These are phyloP conservation scores for Cetoscarus ocellatus DNA, from an alignment of 2,797 vertebrate species.

Conservation along the genomic window DNA sequence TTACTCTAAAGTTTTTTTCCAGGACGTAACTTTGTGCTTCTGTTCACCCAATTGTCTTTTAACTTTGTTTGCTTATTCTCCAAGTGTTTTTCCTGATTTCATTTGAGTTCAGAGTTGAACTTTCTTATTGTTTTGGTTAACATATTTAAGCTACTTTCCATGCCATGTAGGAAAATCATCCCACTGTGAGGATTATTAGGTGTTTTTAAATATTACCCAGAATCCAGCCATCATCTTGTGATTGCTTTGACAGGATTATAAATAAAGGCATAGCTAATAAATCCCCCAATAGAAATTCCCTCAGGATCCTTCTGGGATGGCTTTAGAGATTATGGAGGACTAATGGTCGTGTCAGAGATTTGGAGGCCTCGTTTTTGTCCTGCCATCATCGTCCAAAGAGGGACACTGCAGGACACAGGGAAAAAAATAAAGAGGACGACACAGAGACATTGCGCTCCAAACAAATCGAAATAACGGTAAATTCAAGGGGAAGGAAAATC, in stretches of 20 bases:
- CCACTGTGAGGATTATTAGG: not conserved
- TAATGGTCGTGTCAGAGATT: slow-evolving; percentile 32
- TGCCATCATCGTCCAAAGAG: slow-evolving; percentile 12
- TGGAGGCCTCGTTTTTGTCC: slow-evolving; percentile 10
- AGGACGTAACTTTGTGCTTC: too few relatives aligned
- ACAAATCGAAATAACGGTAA: too few relatives aligned
- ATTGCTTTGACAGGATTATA: slow-evolving; percentile 30
- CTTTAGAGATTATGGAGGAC: slow-evolving; percentile 50
- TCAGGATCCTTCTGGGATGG: slow-evolving; percentile 17
- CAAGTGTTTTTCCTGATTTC: too few relatives aligned
- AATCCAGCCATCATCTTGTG: not conserved
- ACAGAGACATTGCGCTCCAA: too few relatives aligned
- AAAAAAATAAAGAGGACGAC: not conserved
- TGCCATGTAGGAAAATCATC: not conserved
- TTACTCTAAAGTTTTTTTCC: too few relatives aligned
- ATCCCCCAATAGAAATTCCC: slow-evolving; percentile 52
- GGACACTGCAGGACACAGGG: slow-evolving; percentile 1
- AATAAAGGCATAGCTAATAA: slow-evolving; percentile 43
- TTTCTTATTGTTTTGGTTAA: too few relatives aligned
- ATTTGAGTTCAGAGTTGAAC: too few relatives aligned
- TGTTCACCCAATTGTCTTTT: too few relatives aligned
- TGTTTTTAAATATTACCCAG: slow-evolving; percentile 12
- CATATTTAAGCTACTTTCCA: too few relatives aligned
- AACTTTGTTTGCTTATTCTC: too few relatives aligned
- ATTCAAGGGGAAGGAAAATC: too few relatives aligned